phyloP scores from a whole-genome alignment of 2,888 invertebrate species.

The Agrotis ipsilon region DNA sequence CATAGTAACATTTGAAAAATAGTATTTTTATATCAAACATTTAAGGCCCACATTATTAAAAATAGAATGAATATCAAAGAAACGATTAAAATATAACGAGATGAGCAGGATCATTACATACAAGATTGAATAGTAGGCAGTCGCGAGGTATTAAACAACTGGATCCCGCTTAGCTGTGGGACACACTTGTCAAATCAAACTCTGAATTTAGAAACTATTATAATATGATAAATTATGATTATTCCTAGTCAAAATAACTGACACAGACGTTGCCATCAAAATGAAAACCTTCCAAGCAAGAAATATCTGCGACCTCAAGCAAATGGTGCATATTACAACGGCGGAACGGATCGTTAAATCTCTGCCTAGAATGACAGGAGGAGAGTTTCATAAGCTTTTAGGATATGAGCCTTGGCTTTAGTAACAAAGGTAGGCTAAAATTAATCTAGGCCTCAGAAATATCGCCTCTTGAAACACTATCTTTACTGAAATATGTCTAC shows the following conservation, averaged over 20 bases:
- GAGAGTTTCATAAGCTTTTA: conserved; percentile 34
- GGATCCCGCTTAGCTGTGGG: too few species aligned
- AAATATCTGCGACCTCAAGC: not conserved
- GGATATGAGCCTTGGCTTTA: conserved; percentile 10
- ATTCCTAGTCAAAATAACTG: not conserved
- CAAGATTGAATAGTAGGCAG: too few species aligned
- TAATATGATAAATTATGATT: too few species aligned
- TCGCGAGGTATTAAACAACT: too few species aligned
- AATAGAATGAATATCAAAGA: too few species aligned
- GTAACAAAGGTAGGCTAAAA: not conserved
- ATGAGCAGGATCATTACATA: too few species aligned
- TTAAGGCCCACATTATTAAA: too few species aligned
- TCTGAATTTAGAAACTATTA: too few species aligned
- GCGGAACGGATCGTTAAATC: conserved; percentile 40
- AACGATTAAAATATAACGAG: too few species aligned
- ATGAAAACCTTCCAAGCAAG: not conserved
- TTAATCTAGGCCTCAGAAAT: not conserved
- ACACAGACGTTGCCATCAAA: not conserved
- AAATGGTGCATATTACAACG: conserved; percentile 25
- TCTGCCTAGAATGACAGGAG: conserved; percentile 22
- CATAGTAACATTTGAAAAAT: too few species aligned
- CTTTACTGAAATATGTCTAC: not conserved
- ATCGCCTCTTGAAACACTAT: not conserved
- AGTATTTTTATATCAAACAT: too few species aligned
- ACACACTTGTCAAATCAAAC: too few species aligned